A percentile compares a stretch with the other conserved stretches of the same genome.
Conservation (phyloP, 2,888 invertebrate species). For the Troilus luridus region DNA sequence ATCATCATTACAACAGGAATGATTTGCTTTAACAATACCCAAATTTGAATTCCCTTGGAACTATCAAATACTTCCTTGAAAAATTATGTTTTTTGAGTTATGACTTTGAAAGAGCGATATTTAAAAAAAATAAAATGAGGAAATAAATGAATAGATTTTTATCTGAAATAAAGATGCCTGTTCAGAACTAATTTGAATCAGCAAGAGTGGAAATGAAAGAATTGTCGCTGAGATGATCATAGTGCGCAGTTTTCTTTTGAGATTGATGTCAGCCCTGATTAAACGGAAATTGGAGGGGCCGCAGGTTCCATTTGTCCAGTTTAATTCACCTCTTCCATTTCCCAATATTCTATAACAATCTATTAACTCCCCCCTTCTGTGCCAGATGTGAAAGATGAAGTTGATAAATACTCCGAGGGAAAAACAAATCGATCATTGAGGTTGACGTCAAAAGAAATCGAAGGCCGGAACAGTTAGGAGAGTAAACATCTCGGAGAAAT, state of each 20-base stretch:
- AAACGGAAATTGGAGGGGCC: conserved; percentile 2
- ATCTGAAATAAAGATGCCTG: not conserved
- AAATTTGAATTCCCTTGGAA: too few species aligned
- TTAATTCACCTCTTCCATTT: conserved; percentile 7
- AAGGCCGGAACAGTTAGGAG: not conserved
- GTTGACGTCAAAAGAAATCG: not conserved
- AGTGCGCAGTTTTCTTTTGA: not conserved
- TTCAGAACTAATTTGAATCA: not conserved
- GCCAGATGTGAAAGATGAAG: not conserved
- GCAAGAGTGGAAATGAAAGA: not conserved
- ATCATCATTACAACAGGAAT: too few species aligned
- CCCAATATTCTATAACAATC: not conserved
- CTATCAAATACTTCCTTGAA: too few species aligned
- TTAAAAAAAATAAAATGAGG: not conserved
- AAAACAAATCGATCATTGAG: conserved; percentile 14
- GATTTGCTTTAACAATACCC: too few species aligned
- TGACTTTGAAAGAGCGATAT: too few species aligned
- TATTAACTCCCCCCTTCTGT: not conserved
- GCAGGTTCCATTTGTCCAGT: not conserved
- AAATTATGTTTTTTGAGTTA: too few species aligned
- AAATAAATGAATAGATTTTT: not conserved
- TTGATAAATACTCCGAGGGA: not conserved
- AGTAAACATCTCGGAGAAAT: conserved; percentile 12
- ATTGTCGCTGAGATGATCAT: not conserved
- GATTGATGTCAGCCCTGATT: not conserved